These are phyloP conservation scores for Sardinella longiceps DNA, from an alignment of 2,797 vertebrate genomes.

Conservation along the genomic window DNA sequence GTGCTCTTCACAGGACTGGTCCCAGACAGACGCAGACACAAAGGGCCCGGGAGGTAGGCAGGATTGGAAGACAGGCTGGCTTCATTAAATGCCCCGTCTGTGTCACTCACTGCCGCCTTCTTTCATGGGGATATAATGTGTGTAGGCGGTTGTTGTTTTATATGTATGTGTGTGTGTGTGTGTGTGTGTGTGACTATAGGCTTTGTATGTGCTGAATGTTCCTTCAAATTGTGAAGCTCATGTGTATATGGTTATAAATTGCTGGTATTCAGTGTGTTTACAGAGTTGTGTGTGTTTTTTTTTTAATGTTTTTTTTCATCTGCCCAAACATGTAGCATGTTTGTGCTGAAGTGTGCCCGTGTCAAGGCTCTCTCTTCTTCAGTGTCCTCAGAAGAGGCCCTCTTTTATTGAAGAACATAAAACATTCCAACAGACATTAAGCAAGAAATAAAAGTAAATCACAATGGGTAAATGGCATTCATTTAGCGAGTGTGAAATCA, in stretches of 20 bases:
- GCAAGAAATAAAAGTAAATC: neutral
- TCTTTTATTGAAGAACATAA: too few relatives aligned
- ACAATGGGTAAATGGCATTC: neutral
- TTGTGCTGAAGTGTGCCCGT: neutral
- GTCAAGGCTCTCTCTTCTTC: neutral
- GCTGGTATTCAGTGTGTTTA: neutral
- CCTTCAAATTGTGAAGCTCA: too few relatives aligned
- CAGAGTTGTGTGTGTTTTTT: too few relatives aligned
- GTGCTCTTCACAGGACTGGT: neutral
- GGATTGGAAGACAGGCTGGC: neutral
- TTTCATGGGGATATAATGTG: neutral
- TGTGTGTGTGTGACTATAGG: too few relatives aligned
- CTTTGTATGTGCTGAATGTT: too few relatives aligned
- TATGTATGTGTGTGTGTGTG: too few relatives aligned
- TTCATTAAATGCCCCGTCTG: neutral
- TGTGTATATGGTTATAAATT: too few relatives aligned
- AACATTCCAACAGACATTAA: neutral
- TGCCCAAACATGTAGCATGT: neutral
- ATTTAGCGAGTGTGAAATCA: neutral
- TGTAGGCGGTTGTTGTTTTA: too few relatives aligned
- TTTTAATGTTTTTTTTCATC: neutral
- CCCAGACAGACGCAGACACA: neutral
- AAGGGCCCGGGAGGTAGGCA: constrained; percentile 2
- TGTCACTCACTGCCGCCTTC: neutral
- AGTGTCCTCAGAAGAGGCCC: neutral